Percentiles rank a stretch among this genome's conserved stretches.
Evolutionary conservation across 2,888 invertebrate genomes (phyloP).

Genomic region (Gandaritis pyraliata): DNA sequence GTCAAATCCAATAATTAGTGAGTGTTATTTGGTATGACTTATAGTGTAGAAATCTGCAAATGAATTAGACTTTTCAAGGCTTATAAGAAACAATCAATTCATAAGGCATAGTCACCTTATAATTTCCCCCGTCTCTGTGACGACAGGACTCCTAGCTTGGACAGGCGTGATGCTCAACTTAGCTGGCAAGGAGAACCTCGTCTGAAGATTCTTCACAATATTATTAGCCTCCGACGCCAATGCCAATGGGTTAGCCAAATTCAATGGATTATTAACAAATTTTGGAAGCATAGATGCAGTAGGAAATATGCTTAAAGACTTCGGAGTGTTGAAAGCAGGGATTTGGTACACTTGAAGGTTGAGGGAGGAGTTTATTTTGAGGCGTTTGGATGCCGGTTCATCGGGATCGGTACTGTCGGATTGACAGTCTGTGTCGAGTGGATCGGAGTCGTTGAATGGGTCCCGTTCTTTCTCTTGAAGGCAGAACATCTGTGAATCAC

Average conservation of each 20-base stretch:
- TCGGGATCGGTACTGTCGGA: slow-evolving; percentile 64
- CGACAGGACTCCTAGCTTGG: slow-evolving; percentile 46
- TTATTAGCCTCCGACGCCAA: slow-evolving; percentile 62
- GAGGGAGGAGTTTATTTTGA: slow-evolving; percentile 65
- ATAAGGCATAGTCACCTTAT: slow-evolving; percentile 51
- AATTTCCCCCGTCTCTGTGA: slow-evolving; percentile 58
- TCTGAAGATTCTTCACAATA: slow-evolving; percentile 69
- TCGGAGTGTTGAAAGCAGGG: slow-evolving; percentile 70
- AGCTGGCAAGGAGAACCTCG: slow-evolving; percentile 65
- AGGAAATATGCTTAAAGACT: slow-evolving; percentile 68
- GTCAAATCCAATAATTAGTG: no score
- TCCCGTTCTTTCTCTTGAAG: slow-evolving; percentile 69
- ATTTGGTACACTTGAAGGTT: slow-evolving; percentile 78
- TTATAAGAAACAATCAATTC: no score
- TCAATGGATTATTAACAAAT: slow-evolving; percentile 71
- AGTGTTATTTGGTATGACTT: no score
- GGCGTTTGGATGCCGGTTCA: slow-evolving; percentile 67
- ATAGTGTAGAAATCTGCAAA: no score
- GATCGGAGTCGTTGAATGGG: slow-evolving; percentile 60
- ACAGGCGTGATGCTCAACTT: slow-evolving; percentile 73
- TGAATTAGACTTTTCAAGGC: no score
- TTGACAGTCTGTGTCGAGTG: slow-evolving; percentile 55
- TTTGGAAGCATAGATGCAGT: slow-evolving; percentile 60
- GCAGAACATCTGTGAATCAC: slow-evolving; percentile 73
- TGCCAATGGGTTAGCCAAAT: slow-evolving; percentile 71